These are phyloP conservation scores for Drosophila carrolli DNA, from an alignment of 1,140 invertebrate genomes.

Conservation along the genomic window DNA sequence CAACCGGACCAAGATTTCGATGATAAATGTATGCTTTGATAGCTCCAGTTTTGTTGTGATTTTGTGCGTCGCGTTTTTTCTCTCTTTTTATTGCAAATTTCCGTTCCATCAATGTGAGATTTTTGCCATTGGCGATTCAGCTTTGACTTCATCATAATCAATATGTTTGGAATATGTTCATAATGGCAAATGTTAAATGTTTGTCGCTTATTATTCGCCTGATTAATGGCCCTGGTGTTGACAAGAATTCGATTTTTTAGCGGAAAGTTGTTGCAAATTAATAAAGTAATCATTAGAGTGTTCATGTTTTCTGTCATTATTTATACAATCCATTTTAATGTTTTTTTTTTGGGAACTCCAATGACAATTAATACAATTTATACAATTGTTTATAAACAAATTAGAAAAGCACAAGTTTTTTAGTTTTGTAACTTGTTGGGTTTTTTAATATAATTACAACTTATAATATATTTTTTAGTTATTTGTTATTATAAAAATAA, in stretches of 20 bases:
- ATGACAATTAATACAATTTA: not conserved
- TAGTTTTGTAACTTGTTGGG: not conserved
- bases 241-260: constrained; percentile 24
- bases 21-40: constrained; percentile 70
- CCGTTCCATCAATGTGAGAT: constrained; percentile 31
- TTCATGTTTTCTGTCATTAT: not conserved
- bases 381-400: too few relatives aligned
- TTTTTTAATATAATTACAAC: not conserved
- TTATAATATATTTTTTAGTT: not conserved
- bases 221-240: constrained; percentile 49
- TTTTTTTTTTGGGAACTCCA: not conserved
- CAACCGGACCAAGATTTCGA: constrained; percentile 68
- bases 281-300: constrained; percentile 1
- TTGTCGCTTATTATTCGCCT: constrained; percentile 49
- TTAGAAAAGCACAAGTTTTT: too few relatives aligned
- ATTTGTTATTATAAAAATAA: too few relatives aligned
- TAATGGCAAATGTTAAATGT: constrained; percentile 42
- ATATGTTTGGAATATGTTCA: constrained; percentile 42
- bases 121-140: constrained; percentile 40
- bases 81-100: constrained; percentile 34
- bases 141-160: constrained; percentile 42
- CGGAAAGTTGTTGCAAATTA: constrained; percentile 10
- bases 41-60: constrained; percentile 58
- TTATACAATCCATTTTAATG: not conserved
- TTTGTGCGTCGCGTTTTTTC: constrained; percentile 41